Evolutionary conservation across 2,797 vertebrate genomes (phyloP).

Genomic region (Natrix natrix): DNA sequence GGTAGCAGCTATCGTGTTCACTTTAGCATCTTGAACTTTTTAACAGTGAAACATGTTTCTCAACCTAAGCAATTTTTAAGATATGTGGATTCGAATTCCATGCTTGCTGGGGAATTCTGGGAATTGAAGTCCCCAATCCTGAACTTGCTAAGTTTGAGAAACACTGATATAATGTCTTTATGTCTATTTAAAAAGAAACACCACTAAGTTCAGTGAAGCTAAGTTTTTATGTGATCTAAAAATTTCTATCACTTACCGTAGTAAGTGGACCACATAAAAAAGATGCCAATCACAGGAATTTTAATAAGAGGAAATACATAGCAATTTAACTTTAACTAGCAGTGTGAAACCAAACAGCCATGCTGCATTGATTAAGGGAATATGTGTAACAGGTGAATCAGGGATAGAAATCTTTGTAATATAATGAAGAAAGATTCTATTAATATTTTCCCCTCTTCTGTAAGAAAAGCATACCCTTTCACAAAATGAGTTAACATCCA

Average conservation of each 20-base stretch:
- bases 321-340: slow-evolving; percentile 34
- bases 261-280: slow-evolving; percentile 24
- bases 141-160: not conserved
- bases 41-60: not conserved
- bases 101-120: not conserved
- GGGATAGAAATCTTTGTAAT: not conserved
- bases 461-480: not conserved
- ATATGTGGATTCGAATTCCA: not conserved
- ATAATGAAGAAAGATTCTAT: not conserved
- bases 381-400: slow-evolving; percentile 7
- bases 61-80: not conserved
- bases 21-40: not conserved
- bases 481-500: slow-evolving; percentile 7
- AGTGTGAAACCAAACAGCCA: slow-evolving; percentile 12
- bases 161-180: not conserved
- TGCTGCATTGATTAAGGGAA: not conserved
- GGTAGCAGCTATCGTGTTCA: not conserved
- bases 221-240: not conserved
- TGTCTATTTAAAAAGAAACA: not conserved
- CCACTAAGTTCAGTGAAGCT: not conserved
- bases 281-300: slow-evolving; percentile 14
- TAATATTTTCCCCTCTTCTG: not conserved
- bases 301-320: slow-evolving; percentile 44
- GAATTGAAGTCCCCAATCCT: not conserved
- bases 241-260: not conserved